A percentile compares a stretch with the other conserved stretches of the same genome.
Evolutionary conservation across 1,140 invertebrate genomes (phyloP).

Genomic region (Melipona quadrifasciata): DNA sequence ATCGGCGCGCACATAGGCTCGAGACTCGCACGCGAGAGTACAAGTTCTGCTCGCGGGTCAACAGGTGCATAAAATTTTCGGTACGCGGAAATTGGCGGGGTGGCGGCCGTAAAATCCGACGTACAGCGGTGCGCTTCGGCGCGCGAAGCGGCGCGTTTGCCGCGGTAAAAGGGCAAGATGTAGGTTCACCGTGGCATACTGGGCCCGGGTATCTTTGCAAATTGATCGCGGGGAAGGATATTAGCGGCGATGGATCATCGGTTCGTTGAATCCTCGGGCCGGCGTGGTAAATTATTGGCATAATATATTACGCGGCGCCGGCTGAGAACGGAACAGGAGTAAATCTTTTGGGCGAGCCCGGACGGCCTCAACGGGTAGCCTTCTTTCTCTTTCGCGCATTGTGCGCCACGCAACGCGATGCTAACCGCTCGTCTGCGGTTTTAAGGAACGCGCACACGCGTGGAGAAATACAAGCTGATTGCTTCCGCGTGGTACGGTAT

Average conservation of each 20-base stretch:
- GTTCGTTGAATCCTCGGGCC: slow-evolving; percentile 33
- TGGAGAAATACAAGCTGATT: neutral
- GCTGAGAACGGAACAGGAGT: slow-evolving; percentile 42
- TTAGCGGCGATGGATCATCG: slow-evolving; percentile 53
- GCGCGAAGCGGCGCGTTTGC: slow-evolving; percentile 38
- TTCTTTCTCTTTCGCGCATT: neutral
- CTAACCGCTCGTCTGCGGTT: too few species aligned
- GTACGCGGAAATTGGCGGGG: slow-evolving; percentile 64
- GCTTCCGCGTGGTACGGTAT: neutral
- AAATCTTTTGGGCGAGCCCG: slow-evolving; percentile 40
- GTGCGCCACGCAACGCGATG: neutral
- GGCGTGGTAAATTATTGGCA: slow-evolving; percentile 35
- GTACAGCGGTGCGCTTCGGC: slow-evolving; percentile 15
- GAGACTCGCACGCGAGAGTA: neutral
- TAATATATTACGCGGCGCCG: slow-evolving; percentile 31
- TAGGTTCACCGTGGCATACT: slow-evolving; percentile 36
- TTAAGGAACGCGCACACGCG: neutral
- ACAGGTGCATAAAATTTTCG: slow-evolving; percentile 66
- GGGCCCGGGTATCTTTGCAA: slow-evolving; percentile 45
- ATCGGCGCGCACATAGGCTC: neutral
- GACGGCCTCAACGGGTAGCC: neutral
- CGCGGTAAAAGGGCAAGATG: slow-evolving; percentile 56
- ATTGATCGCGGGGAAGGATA: slow-evolving; percentile 53
- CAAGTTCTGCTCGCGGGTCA: slow-evolving; percentile 40
- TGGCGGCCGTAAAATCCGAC: slow-evolving; percentile 59